Base-by-base conservation (phyloP, 2,888 invertebrate genomes). In the Linnaemya vulpina region DNA sequence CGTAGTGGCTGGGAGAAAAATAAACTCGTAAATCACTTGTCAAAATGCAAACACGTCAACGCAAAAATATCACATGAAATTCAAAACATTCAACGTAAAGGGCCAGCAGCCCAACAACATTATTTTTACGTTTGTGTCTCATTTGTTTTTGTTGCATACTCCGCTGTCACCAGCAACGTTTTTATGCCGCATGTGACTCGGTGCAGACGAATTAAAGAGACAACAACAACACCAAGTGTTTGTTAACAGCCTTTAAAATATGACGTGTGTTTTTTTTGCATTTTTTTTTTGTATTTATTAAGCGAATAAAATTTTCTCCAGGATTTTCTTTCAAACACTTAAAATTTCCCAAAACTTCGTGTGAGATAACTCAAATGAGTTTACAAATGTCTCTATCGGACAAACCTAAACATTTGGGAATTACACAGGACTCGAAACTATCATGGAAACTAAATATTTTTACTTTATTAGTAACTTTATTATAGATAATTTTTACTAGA, bases 1-100 rank as follows among this genome's bases (percentile, higher is more conserved):
- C 22, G 25, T 10, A 25, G 38, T 30, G 46, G 25, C 43, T 65
- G 68, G 65, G 55, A 55, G n/a, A 38, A 58, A 75, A 84, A 53
- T 75, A 75, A 63, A 68, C 67, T 77, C 81, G 84, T 82, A 85
- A 85, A 85, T 85, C 84, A 85, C 82, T 82, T 85, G 84, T 85
- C 84, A 78, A 85, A 81, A 65, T 78, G 84, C 74, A 85, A 85
- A 75, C 84, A 85, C 82, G 84, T 82, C 84, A 85, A 85, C 84
- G 84, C 84, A 82, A 78, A 85, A 85, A 82, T 85, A 85, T 78
- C 84, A 78, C 73, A 74, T 70, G 53, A 77, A 81, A 73, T 62
- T 78, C 46, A 63, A 83, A 78, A 78, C 25, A 65, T 43, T 65
- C 68, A 68, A 73, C 73, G 68, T 60, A 68, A 53, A 81, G 62